Percentiles rank a stretch among this genome's conserved stretches.
phyloP scores from a whole-genome alignment of 2,888 invertebrate species.

The Ectropis crepuscularia region DNA sequence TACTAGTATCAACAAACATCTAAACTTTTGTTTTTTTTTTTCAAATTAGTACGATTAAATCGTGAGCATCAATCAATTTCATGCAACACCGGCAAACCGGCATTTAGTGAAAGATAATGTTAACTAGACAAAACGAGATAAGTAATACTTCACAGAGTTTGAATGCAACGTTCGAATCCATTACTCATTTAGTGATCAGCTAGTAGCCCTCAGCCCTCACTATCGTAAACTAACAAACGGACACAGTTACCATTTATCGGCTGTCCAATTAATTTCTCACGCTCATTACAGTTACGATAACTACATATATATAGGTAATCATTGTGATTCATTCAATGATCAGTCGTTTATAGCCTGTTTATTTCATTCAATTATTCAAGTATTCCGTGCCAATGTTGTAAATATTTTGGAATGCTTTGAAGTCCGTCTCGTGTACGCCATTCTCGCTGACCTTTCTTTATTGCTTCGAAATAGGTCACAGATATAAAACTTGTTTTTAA shows the following conservation, averaged over 20 bases:
- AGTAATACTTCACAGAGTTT: neutral
- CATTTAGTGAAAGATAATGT: no score
- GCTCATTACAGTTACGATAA: conserved; percentile 49
- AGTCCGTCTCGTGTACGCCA: conserved; percentile 14
- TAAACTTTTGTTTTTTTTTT: no score
- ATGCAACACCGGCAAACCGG: no score
- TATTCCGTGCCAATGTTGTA: conserved; percentile 12
- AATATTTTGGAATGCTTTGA: conserved; percentile 20
- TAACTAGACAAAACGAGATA: no score
- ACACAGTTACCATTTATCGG: conserved; percentile 50
- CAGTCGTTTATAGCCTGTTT: conserved; percentile 9
- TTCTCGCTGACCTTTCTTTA: conserved; percentile 23
- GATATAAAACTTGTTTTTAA: conserved; percentile 14
- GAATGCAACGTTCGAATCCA: neutral
- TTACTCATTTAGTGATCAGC: neutral
- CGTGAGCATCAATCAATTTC: no score
- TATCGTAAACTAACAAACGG: conserved; percentile 42
- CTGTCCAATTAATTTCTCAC: conserved; percentile 57
- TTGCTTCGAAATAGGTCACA: conserved; percentile 27
- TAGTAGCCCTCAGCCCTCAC: neutral
- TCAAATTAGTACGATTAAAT: no score
- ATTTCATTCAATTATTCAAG: conserved; percentile 13
- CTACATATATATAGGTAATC: conserved; percentile 15
- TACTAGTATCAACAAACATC: no score
- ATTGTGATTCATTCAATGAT: conserved; percentile 18